Evolutionary conservation across 2,888 invertebrate genomes (phyloP).

Genomic region (Orthosia incerta): DNA sequence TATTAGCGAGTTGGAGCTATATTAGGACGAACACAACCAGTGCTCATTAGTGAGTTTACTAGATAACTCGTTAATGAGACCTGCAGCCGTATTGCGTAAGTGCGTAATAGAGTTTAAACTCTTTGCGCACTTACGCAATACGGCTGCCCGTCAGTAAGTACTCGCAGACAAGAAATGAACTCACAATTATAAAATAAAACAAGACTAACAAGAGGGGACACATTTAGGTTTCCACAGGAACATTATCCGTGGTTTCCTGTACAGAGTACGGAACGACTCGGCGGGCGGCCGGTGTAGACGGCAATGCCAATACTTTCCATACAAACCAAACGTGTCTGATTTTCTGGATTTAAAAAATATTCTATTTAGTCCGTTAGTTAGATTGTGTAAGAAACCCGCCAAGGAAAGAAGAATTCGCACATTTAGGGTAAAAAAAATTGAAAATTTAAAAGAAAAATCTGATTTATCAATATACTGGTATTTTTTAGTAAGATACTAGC

Average conservation of each 20-base stretch:
- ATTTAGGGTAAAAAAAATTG: no score
- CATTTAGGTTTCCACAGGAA: slow-evolving; percentile 46
- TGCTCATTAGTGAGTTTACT: slow-evolving; percentile 37
- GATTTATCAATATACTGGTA: no score
- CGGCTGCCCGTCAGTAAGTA: slow-evolving; percentile 1
- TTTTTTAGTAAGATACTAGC: no score
- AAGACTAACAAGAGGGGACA: slow-evolving; percentile 8
- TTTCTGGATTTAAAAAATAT: no score
- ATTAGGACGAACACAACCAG: slow-evolving; percentile 7
- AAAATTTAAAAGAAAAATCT: no score
- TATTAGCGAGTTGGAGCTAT: slow-evolving; percentile 9
- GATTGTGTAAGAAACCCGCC: no score
- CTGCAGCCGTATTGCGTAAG: no score
- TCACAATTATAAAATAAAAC: slow-evolving; percentile 6
- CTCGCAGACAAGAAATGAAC: background rate
- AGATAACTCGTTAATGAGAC: slow-evolving; percentile 27
- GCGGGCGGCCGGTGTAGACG: background rate
- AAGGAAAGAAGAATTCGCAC: no score
- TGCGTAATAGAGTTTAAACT: no score
- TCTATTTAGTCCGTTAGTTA: no score
- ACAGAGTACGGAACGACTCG: background rate
- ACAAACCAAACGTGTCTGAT: no score
- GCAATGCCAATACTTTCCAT: background rate
- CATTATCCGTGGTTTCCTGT: slow-evolving; percentile 29
- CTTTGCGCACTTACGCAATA: no score